Percentiles rank a stretch among this genome's conserved stretches.
Evolutionary conservation across 2,113 vertebrate genomes (phyloP).

Genomic region (Xiphorhynchus elegans): DNA sequence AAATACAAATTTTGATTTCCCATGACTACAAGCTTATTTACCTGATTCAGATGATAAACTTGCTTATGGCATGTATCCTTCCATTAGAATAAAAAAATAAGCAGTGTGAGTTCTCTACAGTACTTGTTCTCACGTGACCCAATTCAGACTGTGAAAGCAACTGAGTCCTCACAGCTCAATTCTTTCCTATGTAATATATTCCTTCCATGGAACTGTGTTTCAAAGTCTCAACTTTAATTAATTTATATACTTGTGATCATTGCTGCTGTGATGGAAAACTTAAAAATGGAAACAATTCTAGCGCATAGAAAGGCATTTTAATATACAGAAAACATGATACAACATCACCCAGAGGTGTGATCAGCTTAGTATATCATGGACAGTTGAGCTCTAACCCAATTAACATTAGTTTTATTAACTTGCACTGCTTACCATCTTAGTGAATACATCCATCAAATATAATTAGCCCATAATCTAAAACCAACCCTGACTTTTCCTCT

Average conservation of each 20-base stretch:
- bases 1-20: background rate
- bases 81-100: background rate
- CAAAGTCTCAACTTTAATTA: background rate
- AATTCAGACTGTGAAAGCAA: background rate
- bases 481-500: background rate
- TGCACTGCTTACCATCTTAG: background rate
- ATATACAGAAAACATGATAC: background rate
- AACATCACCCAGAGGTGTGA: background rate
- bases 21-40: background rate
- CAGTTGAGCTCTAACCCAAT: background rate
- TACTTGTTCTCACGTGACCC: fast-evolving
- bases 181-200: background rate
- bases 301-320: background rate
- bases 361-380: background rate
- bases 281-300: background rate
- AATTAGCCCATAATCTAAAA: background rate
- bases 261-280: background rate
- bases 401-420: conserved; percentile 4
- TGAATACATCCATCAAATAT: background rate
- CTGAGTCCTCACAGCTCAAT: background rate
- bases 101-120: background rate
- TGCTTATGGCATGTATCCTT: background rate
- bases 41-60: background rate
- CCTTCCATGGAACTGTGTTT: background rate
- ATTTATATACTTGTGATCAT: background rate